Conservation (phyloP, 2,888 invertebrate genomes). For the Megaustenia siamemsis region DNA sequence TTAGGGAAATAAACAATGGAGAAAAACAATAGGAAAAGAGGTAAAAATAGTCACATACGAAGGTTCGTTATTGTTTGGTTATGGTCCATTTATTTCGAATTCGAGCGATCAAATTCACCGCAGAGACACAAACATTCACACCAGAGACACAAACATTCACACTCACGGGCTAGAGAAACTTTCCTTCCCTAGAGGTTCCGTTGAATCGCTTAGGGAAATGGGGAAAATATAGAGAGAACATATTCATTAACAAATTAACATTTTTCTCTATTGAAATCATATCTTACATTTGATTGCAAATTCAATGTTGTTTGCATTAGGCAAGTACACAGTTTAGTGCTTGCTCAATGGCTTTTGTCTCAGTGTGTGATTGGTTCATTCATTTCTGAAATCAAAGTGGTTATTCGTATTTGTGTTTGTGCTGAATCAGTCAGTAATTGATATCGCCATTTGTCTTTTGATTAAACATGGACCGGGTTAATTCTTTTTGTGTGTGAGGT, state of each 20-base stretch:
- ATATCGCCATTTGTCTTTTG: no score
- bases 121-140: neutral
- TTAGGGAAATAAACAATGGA: neutral
- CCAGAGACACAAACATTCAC: neutral
- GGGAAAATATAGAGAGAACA: neutral
- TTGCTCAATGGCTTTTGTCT: no score
- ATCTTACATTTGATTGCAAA: neutral
- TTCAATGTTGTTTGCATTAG: no score
- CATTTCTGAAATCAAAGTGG: no score
- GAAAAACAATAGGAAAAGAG: neutral
- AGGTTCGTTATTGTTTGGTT: neutral
- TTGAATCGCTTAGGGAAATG: neutral
- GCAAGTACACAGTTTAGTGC: no score
- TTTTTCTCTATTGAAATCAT: neutral
- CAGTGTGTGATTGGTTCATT: no score
- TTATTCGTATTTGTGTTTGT: no score
- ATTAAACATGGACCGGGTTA: no score
- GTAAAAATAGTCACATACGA: neutral
- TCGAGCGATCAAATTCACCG: neutral
- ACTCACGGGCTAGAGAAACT: no score
- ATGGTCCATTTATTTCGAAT: neutral
- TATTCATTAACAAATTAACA: neutral
- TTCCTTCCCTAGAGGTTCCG: neutral
- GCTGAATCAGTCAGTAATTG: no score
- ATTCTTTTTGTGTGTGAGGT: no score